A percentile compares a stretch with the other conserved stretches of the same genome.
These are phyloP conservation scores for Temnothorax longispinosus DNA, from an alignment of 1,140 invertebrate genomes.

Conservation along the genomic window DNA sequence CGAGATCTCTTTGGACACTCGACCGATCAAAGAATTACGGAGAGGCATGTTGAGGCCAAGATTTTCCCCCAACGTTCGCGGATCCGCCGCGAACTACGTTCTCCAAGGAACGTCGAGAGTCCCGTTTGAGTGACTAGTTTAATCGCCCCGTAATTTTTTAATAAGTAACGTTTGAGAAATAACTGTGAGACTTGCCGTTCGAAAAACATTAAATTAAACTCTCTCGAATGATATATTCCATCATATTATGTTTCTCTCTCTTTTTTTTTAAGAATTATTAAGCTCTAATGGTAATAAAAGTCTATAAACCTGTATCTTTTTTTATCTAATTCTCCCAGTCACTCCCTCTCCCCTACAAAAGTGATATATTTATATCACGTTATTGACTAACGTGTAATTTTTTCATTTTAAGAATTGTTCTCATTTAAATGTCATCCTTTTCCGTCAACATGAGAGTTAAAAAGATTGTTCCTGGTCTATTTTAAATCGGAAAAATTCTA, in stretches of 20 bases:
- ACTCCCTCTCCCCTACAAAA: not conserved
- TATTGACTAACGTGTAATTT: not conserved
- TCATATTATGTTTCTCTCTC: not conserved
- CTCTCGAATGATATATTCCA: not conserved
- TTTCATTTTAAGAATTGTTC: not conserved
- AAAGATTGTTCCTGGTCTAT: not conserved
- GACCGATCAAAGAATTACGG: constrained; percentile 64
- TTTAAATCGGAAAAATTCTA: not conserved
- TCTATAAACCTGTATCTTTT: not conserved
- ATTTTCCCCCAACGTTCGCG: constrained; percentile 44
- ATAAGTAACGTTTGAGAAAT: constrained; percentile 3
- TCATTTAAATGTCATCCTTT: no score
- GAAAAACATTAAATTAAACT: constrained; percentile 18
- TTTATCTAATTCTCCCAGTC: not conserved
- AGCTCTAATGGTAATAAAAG: not conserved
- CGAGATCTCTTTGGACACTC: constrained; percentile 63
- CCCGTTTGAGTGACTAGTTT: constrained; percentile 43
- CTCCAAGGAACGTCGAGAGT: not conserved
- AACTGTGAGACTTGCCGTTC: not conserved
- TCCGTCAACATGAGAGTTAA: not conserved
- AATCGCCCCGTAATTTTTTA: constrained; percentile 49
- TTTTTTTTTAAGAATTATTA: not conserved
- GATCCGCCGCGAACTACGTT: not conserved
- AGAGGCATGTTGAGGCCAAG: constrained; percentile 22
- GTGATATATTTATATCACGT: not conserved